Evolutionary conservation across 2,113 vertebrate species (phyloP).

Genomic region (Bambusicola thoracicus): DNA sequence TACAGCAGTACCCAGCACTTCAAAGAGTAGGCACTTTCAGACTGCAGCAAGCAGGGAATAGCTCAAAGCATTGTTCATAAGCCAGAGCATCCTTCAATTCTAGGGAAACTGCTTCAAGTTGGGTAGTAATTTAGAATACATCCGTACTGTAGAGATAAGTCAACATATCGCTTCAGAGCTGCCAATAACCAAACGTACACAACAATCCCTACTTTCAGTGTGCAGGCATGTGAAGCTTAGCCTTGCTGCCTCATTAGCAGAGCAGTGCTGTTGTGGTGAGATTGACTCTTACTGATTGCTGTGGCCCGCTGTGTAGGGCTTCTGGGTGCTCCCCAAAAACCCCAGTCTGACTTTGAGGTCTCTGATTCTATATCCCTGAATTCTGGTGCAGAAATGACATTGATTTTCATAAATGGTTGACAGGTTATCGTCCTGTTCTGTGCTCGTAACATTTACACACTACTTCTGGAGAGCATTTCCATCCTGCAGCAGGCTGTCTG

Average conservation of each 20-base stretch:
- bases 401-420: background rate
- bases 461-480: background rate
- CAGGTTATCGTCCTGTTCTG: background rate
- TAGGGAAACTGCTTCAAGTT: background rate
- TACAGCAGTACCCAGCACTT: background rate
- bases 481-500: background rate
- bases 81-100: background rate
- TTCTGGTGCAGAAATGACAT: background rate
- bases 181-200: background rate
- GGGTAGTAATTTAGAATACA: background rate
- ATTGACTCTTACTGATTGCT: accelerated
- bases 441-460: background rate
- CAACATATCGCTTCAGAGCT: background rate
- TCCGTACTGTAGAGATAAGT: background rate
- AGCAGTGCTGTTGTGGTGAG: background rate
- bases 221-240: background rate
- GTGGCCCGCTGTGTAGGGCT: background rate
- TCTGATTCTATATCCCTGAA: background rate
- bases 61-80: background rate
- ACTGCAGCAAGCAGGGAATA: background rate
- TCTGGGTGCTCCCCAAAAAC: background rate
- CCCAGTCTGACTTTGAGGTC: background rate
- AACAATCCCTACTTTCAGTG: background rate
- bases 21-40: background rate
- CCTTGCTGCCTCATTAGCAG: background rate